phyloP scores from a whole-genome alignment of 1,140 invertebrate species.

The Varroa destructor region DNA sequence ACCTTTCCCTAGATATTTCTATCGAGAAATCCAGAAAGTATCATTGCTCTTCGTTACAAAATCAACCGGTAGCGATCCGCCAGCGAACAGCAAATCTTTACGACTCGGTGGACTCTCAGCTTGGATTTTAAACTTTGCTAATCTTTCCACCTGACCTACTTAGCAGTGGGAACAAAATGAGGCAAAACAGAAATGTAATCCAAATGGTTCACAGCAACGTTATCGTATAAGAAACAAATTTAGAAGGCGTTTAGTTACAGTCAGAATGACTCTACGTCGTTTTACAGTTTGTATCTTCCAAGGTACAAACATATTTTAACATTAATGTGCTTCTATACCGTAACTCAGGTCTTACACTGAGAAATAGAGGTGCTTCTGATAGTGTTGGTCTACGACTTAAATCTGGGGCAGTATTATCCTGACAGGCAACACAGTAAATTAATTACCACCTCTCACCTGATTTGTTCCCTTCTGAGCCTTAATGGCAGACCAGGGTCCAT shows the following conservation, averaged over 20 bases:
- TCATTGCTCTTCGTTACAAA: slow-evolving; percentile 87
- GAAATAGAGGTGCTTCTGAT: too few relatives aligned
- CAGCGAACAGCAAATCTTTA: slow-evolving; percentile 99
- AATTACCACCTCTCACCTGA: too few relatives aligned
- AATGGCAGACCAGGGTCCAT: slow-evolving; percentile 99
- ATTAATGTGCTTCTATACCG: too few relatives aligned
- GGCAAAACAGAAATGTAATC: too few relatives aligned
- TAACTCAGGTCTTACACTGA: too few relatives aligned
- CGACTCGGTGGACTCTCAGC: slow-evolving; percentile 94
- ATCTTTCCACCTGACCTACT: slow-evolving; percentile 10
- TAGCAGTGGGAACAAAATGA: neutral
- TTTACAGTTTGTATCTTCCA: neutral
- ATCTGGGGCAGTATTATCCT: too few relatives aligned
- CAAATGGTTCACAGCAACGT: too few relatives aligned
- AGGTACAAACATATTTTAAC: neutral
- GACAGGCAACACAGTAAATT: too few relatives aligned
- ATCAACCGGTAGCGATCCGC: slow-evolving; percentile 91
- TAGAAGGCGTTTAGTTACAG: neutral
- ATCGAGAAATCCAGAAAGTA: slow-evolving; percentile 83
- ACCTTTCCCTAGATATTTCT: slow-evolving; percentile 89
- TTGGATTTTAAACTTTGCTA: slow-evolving; percentile 96
- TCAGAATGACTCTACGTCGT: neutral
- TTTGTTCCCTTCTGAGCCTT: slow-evolving; percentile 72
- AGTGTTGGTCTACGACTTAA: too few relatives aligned
- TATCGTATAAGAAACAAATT: too few relatives aligned